Evolutionary conservation across 1,140 invertebrate genomes (phyloP), one percentile per base, ranked within the genome.

Genomic region (Drosophila takahashii): DNA sequence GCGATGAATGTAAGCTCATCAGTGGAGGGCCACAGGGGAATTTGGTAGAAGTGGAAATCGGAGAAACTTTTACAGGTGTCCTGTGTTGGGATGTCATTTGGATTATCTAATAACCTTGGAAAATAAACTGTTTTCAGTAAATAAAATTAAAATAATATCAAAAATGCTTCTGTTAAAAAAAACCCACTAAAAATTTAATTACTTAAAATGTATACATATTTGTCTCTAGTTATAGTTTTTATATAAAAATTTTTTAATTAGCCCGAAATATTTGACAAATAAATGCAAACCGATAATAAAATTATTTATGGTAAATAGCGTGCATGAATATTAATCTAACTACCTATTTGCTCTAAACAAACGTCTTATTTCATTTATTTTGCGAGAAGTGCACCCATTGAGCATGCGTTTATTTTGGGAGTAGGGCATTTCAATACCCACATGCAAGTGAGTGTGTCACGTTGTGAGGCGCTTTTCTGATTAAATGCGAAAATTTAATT

Each of bases 401-500:
- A 32, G 29, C 29, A 2, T 32, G 29, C 8, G 29, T 26, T 56
- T 29, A 26, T 39, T 57, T 18, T 16, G 22, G 22, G 8, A 27
- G 16, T 29, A 37, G 10, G 13, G 15, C 18, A 8, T 13, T 34
- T 18, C 16, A 22, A 15, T 29, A n/a, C 22, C 27, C 32, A 27
- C 60, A 62, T 75, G 71, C 51, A 52, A 53, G 53, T 67, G 53
- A 54, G 58, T 53, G 53, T 77, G 73, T 52, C 56, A 77, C 73
- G 69, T 64, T 70, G 53, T 29, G 41, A 54, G 56, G 78, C 42
- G 65, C 74, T 86, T 78, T 79, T 75, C 78, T 86, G 78, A 85
- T 85, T 86, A 86, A 87, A 87, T 76, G 83, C 83, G 83, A 79
- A 77, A 83, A 89, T 83, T 87, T 87, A 87, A 87, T 87, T 83